Percentiles rank a stretch among this genome's conserved stretches.
These are phyloP conservation scores for Kradibia gibbosae DNA, from an alignment of 1,140 invertebrate genomes.

Conservation along the genomic window DNA sequence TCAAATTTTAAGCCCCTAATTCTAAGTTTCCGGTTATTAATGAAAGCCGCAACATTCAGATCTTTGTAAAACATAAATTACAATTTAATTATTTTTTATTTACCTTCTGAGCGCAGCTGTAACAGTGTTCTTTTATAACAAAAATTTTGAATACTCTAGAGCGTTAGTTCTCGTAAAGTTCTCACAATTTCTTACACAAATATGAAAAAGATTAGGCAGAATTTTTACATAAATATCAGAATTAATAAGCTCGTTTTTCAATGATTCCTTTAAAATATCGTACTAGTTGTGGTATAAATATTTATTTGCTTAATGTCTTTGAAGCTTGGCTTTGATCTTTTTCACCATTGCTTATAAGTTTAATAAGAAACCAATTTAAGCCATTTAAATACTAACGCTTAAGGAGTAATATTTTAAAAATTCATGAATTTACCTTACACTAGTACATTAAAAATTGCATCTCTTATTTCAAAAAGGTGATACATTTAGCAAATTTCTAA, in stretches of 20 bases:
- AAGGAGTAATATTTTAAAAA: neutral
- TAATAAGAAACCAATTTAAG: too few species aligned
- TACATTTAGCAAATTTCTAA: neutral
- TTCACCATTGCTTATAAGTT: neutral
- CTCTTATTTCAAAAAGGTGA: neutral
- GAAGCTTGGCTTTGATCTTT: neutral
- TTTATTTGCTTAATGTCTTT: neutral
- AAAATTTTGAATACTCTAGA: too few species aligned
- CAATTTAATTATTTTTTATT: neutral
- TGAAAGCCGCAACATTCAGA: neutral
- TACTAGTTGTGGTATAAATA: neutral
- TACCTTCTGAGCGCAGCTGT: neutral
- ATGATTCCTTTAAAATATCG: neutral
- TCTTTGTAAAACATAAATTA: neutral
- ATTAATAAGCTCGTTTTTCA: neutral
- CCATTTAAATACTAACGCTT: neutral
- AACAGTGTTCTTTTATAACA: neutral
- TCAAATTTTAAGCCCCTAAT: neutral
- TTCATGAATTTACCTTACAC: neutral
- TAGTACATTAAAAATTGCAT: neutral
- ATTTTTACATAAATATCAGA: neutral
- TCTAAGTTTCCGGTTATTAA: neutral
- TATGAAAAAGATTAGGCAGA: neutral
- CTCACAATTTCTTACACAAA: neutral
- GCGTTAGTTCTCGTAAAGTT: neutral